Base-by-base conservation (phyloP, 2,888 invertebrate species). In the Beris morrisii region DNA sequence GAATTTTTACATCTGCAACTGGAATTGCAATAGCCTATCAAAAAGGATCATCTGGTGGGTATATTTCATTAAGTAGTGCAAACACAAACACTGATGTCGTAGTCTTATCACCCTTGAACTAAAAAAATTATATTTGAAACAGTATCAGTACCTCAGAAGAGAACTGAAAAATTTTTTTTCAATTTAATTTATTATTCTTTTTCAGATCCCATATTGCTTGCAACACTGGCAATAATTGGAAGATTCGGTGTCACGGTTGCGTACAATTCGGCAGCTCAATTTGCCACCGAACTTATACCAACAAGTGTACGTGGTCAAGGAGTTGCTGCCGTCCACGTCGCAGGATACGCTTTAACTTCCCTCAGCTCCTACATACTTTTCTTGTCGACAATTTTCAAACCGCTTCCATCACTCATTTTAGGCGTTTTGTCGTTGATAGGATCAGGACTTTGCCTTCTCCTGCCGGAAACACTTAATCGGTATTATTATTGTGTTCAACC, bases 321-420 rank as follows among this genome's bases (percentile, higher is more conserved):
- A n/a, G 82, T 85, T 6, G 82, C 83, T 0, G 78, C 82, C 7
- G 79, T 84, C 3, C 84, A 85, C 71, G 82, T 84, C 5, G 80
- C 81, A n/a, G 84, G 84, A 4, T 83, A 83, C 72, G 83, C 83
- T 1, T 85, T 85, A 13, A 84, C 84, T 63, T 85, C 86, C 74
- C 83, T 85, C 73, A 85, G 85, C 70, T 82, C 85, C 0, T 84
- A 84, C 70, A 83, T 86, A 45, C 73, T 86, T 12, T 81, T 82
- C 65, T 75, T 84, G 46, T 80, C 82, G 28, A 71, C 72, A 32
- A 68, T 77, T 22, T 81, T 78, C 76, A 73, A 76, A 59, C 82
- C 84, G 1, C 71, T 84, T 58, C 86, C 86, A 0, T 83, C 84
- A 63, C 75, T 86, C 9, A 80, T 85, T 56, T 76, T 86, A 63